Percentiles rank a stretch among this genome's conserved stretches.
Conservation (phyloP, 1,140 invertebrate genomes). For the Drosophila suzukii region DNA sequence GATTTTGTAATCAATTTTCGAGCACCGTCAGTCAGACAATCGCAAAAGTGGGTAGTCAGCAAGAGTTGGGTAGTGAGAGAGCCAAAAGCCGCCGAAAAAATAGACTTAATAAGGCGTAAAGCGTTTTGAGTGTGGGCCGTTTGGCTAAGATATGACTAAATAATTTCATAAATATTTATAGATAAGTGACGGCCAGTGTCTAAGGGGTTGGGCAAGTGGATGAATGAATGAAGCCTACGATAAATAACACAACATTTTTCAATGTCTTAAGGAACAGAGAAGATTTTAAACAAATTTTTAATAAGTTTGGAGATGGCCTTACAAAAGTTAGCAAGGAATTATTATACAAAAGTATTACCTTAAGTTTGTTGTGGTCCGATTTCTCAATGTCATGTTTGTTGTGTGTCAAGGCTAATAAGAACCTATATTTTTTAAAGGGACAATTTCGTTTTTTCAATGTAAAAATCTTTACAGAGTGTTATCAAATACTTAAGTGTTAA, state of each 20-base stretch:
- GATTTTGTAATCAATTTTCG: conserved; percentile 71
- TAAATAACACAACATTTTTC: not conserved
- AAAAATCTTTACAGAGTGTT: too few species aligned
- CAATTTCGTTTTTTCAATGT: too few species aligned
- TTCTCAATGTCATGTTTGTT: too few species aligned
- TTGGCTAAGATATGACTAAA: conserved; percentile 65
- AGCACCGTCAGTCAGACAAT: conserved; percentile 21
- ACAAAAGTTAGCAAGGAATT: too few species aligned
- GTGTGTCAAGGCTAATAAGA: too few species aligned
- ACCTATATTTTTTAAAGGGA: too few species aligned
- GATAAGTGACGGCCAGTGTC: conserved; percentile 37
- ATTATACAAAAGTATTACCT: too few species aligned
- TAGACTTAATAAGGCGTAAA: conserved; percentile 66
- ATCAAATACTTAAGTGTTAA: too few species aligned
- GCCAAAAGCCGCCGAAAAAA: conserved; percentile 19
- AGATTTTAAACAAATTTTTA: too few species aligned
- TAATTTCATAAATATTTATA: conserved; percentile 72
- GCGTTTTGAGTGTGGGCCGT: conserved; percentile 59
- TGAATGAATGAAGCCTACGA: not conserved
- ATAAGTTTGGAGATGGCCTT: too few species aligned
- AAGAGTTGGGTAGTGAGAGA: conserved; percentile 5
- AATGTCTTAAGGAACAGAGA: too few species aligned
- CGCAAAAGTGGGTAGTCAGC: conserved; percentile 39
- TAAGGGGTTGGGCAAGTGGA: conserved; percentile 8
- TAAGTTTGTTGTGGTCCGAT: too few species aligned